phyloP scores from a whole-genome alignment of 1,140 invertebrate species.

The Drosophila sproati region DNA sequence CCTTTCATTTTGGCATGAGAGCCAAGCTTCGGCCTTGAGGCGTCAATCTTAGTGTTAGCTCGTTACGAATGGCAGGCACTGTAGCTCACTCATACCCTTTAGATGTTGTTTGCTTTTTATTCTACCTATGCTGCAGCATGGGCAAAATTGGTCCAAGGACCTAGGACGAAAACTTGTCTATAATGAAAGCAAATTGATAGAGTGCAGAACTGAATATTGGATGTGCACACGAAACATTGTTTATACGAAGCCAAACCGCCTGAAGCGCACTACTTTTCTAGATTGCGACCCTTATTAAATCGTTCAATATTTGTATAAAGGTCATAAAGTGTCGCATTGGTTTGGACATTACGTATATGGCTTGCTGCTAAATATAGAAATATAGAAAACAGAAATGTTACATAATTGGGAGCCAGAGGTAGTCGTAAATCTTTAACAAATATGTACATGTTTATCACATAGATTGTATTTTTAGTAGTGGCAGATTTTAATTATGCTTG shows the following conservation, averaged over 20 bases:
- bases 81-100: conserved; percentile 12
- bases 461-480: conserved; percentile 22
- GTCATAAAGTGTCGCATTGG: too few relatives aligned
- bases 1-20: background rate
- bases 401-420: background rate
- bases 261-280: background rate
- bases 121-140: conserved; percentile 7
- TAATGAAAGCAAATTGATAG: conserved; percentile 12
- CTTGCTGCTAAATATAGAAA: background rate
- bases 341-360: background rate
- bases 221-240: background rate
- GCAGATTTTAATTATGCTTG: conserved; percentile 65
- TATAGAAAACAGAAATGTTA: too few relatives aligned
- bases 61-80: conserved; percentile 4
- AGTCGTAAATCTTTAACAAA: conserved; percentile 31
- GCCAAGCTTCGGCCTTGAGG: conserved; percentile 18
- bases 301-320: too few relatives aligned
- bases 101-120: conserved; percentile 18
- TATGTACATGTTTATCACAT: background rate
- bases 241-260: background rate
- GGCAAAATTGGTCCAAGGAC: conserved; percentile 5
- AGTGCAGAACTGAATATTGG: background rate
- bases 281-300: too few relatives aligned
- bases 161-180: background rate
- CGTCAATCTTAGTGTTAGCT: conserved; percentile 14